A percentile compares a stretch with the other conserved stretches of the same genome.
These are phyloP conservation scores for Lepidocolaptes lacrymiger DNA, from an alignment of 2,797 vertebrate genomes.

Conservation along the genomic window DNA sequence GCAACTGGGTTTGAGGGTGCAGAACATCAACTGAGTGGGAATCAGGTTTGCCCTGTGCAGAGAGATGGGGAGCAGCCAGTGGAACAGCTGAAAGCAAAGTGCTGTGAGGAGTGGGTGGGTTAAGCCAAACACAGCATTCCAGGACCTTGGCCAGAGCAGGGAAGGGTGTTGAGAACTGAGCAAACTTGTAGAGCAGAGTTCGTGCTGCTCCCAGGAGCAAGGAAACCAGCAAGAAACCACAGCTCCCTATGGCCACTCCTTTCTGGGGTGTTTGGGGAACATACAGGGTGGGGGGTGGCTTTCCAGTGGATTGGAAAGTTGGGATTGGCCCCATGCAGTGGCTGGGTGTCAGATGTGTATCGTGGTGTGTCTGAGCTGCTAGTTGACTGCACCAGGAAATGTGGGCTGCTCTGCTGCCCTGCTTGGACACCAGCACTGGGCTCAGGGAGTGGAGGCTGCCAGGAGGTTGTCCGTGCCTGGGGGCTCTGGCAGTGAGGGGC, in stretches of 20 bases:
- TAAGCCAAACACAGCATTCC: not conserved
- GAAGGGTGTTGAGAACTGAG: not conserved
- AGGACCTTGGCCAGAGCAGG: not conserved
- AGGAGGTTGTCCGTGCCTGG: not conserved
- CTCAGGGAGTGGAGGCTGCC: not conserved
- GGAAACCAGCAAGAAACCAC: not conserved
- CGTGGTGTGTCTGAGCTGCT: not conserved
- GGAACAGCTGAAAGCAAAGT: not conserved
- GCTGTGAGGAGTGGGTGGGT: not conserved
- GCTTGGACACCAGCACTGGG: not conserved
- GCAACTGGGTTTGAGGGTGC: not conserved
- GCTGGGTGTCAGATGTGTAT: accelerated
- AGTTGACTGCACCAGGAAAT: not conserved
- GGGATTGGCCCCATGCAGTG: not conserved
- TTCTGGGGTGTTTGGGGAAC: accelerated
- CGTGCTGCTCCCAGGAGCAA: accelerated
- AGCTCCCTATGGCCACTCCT: not conserved
- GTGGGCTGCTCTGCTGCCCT: not conserved
- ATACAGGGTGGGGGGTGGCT: accelerated
- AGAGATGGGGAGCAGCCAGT: not conserved
- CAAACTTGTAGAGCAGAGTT: not conserved
- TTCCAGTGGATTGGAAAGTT: not conserved
- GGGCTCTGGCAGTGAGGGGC: not conserved
- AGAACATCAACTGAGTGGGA: not conserved
- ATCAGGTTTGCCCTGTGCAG: not conserved